Base-by-base conservation (phyloP, 2,888 invertebrate species). In the Caenorhabditis zanzibari region DNA sequence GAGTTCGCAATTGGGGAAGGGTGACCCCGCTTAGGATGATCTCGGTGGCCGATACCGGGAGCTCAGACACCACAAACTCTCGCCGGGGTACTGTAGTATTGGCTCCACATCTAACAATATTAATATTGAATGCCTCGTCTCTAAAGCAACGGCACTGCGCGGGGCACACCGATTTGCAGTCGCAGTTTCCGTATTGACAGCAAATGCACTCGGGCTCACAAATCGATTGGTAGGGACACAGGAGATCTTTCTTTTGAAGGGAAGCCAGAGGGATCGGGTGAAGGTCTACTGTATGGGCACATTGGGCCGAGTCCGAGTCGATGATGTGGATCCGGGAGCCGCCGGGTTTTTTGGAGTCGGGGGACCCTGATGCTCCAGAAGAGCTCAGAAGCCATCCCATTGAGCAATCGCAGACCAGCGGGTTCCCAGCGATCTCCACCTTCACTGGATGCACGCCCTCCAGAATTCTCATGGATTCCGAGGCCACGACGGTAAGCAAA, bases 101-200 rank as follows among this genome's bases (percentile, higher is more conserved):
- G 28, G 75, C 87, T 58, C 81, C 82, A 71, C 88, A 91, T 14
- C 81, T 76, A n/a, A 92, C 91, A 44, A 92, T 85, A 82, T 91
- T 92, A 19, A 86, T 95, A 58, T 95, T 95, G 95, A 96, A 96
- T 28, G 95, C 95, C 92, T 96, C 95, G 93, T 96, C 96, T 92
- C 96, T 96, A 93, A 96, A 96, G 93, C 96, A 96, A 74, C 95
- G 95, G 93, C 96, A 96, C 92, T 96, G 96, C 75, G 94, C 94
- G 28, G 96, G 96, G 92, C 96, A 96, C 68, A 95, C 96, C 95
- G 96, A 96, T 94, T 96, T 96, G 93, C 96, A 96, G 93, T 96
- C 96, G 93, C 96, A 96, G 44, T 96, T 96, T 91, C 96, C 96
- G 92, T 96, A 96, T 93, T 96, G 96, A 93, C 96, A 96, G 92